Evolutionary conservation across 2,888 invertebrate species (phyloP), one percentile per base, ranked within the genome.

Genomic region (Ametastegia equiseti): DNA sequence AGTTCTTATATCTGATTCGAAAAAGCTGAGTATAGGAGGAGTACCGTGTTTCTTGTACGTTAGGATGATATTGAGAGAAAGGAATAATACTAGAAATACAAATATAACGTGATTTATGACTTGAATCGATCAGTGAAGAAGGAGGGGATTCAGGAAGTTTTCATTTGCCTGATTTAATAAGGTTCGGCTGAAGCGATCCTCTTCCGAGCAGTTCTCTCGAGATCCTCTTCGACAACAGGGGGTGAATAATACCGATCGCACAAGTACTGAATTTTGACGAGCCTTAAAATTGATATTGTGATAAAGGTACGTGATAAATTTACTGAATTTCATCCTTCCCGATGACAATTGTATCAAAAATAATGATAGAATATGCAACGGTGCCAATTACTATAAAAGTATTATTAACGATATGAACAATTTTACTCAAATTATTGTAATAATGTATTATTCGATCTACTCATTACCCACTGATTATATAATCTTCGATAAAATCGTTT

Each of bases 361-460:
- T 30, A 13, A 60, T 42, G 39, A 36, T 30, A n/a, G 42, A 78
- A 63, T 60, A 36, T n/a, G n/a, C 23, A 78, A 78, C 78, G 78
- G 78, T 78, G 78, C 78, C 78, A 78, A 78, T 78, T 78, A 78
- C 47, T 71, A 39, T 39, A 78, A 57, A 60, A 78, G 78, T 57
- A 78, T 57, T 78, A 78, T 27, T 75, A 75, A 75, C 42, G 36
- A 75, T 57, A 77, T 60, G 11, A 42, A 39, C 57, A 36, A 60
- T 19, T 42, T 19, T 36, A 78, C 54, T 27, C 1, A 63, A 36
- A 75, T 71, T 47, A 54, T 13, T 36, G 75, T 50, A 54, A 75
- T 33, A 54, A 75, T 33, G 19, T 45, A 60, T 42, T 45, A 60
- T 42, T 78, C 11, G 54, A 75, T 75, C 9, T 27, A 63, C n/a